phyloP scores from a whole-genome alignment of 2,113 vertebrate genomes.

The Strix uralensis region DNA sequence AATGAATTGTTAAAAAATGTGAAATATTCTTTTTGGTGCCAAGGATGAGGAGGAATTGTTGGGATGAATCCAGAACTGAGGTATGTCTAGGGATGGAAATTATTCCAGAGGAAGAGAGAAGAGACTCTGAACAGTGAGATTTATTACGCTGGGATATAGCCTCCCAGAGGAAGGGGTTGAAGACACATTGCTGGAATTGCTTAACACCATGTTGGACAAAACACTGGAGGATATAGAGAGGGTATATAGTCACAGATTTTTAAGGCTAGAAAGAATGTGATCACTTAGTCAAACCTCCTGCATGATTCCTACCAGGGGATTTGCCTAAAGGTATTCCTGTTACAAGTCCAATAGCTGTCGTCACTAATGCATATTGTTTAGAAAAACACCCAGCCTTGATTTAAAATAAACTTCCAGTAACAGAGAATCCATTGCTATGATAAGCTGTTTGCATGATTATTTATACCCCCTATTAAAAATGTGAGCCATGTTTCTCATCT shows the following conservation, averaged over 20 bases:
- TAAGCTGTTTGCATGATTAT: not conserved
- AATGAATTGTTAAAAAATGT: slow-evolving; percentile 12
- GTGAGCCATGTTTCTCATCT: not conserved
- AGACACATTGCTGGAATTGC: not conserved
- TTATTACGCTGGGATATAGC: not conserved
- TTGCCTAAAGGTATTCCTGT: not conserved
- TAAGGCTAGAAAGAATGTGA: not conserved
- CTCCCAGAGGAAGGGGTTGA: not conserved
- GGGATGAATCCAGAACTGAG: not conserved
- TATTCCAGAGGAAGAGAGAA: not conserved
- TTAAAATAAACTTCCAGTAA: not conserved
- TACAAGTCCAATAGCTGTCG: not conserved
- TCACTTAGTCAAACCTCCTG: not conserved
- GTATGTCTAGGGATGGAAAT: not conserved
- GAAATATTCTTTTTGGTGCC: not conserved
- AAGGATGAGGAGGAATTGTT: not conserved
- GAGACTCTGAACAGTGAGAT: not conserved
- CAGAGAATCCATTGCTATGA: not conserved
- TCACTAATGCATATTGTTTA: not conserved
- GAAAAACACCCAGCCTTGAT: not conserved
- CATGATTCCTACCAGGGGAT: not conserved
- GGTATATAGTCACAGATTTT: not conserved
- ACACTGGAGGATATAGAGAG: not conserved
- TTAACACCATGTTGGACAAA: slow-evolving; percentile 23
- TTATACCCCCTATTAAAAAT: not conserved